phyloP scores from a whole-genome alignment of 1,140 invertebrate genomes.

The Aphaenogaster ashmeadi region DNA sequence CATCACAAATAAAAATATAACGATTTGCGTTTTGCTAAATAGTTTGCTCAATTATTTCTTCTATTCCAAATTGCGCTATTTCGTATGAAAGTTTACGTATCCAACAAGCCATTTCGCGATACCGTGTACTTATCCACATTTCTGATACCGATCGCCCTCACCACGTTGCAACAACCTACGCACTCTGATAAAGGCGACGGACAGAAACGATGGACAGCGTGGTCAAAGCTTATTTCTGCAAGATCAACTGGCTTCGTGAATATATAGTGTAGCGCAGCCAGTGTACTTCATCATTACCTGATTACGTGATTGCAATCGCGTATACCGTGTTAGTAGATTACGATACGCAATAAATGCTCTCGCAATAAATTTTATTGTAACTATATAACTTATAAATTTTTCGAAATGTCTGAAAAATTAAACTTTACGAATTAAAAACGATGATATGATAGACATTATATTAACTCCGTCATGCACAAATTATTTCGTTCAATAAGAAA shows the following conservation, averaged over 20 bases:
- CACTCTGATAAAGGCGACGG: conserved; percentile 24
- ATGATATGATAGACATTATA: background rate
- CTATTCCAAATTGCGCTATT: background rate
- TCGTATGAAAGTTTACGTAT: background rate
- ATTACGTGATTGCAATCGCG: conserved; percentile 32
- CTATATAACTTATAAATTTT: background rate
- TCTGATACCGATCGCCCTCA: conserved; percentile 36
- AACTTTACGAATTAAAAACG: background rate
- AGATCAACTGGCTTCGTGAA: conserved; percentile 27
- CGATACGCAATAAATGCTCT: background rate
- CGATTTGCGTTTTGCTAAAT: background rate
- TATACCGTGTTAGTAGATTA: conserved; percentile 24
- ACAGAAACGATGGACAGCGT: conserved; percentile 9
- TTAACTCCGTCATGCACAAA: background rate
- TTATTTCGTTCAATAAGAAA: background rate
- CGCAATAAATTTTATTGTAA: background rate
- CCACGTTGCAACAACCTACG: conserved; percentile 24
- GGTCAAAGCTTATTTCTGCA: conserved; percentile 31
- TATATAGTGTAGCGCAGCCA: background rate
- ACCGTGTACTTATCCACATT: background rate
- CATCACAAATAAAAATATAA: background rate
- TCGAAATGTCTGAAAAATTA: background rate
- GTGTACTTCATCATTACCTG: conserved; percentile 26
- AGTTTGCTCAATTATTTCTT: background rate
- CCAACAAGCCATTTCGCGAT: background rate